phyloP scores from a whole-genome alignment of 1,140 invertebrate species.

The Bombus sibiricus region DNA sequence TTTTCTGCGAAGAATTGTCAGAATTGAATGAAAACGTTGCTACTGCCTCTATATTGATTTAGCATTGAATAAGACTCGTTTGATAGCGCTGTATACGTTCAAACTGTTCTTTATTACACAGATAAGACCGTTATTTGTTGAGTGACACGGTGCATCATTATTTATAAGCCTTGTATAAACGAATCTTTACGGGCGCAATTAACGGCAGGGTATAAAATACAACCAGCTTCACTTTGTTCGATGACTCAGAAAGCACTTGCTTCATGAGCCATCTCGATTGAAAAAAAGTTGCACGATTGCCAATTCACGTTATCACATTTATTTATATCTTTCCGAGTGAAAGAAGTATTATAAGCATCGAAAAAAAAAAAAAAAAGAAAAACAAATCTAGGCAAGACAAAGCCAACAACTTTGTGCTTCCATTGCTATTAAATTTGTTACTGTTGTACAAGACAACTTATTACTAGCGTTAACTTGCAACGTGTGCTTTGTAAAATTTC shows the following conservation, averaged over 20 bases:
- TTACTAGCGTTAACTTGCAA: not conserved
- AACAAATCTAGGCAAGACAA: not conserved
- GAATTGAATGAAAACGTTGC: not conserved
- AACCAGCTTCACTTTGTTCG: not conserved
- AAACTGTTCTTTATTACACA: conserved; percentile 12
- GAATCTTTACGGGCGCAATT: not conserved
- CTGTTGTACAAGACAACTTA: no score
- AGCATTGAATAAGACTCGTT: conserved; percentile 11
- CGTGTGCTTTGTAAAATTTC: not conserved
- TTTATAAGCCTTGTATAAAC: not conserved
- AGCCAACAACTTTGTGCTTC: not conserved
- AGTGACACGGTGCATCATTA: not conserved
- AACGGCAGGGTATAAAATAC: not conserved
- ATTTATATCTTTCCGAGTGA: not conserved
- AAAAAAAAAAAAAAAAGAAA: not conserved
- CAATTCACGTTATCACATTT: not conserved
- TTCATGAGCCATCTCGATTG: no score
- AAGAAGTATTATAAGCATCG: not conserved
- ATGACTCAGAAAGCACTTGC: not conserved
- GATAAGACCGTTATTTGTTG: not conserved
- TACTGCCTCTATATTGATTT: not conserved
- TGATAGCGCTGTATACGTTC: not conserved
- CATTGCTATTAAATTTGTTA: not conserved
- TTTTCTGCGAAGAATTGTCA: conserved; percentile 6
- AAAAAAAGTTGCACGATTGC: not conserved